These are phyloP conservation scores for fruit fly (Drosophila melanogaster) DNA, from an alignment of 1,140 invertebrate genomes.

Conservation along the genomic window DNA sequence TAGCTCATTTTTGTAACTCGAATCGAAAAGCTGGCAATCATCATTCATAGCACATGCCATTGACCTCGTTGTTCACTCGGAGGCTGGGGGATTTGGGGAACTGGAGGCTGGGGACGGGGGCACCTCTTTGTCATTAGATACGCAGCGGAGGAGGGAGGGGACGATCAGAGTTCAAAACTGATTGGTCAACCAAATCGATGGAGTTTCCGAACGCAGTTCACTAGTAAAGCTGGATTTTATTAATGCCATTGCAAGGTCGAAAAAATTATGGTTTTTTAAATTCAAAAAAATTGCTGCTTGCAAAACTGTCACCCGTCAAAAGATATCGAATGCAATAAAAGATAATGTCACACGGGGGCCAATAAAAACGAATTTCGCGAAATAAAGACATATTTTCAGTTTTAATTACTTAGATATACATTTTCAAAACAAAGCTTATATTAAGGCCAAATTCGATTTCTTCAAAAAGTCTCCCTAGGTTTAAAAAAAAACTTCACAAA, in stretches of 20 bases:
- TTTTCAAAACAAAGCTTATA: too few relatives aligned
- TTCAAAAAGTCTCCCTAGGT: not conserved
- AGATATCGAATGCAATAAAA: not conserved
- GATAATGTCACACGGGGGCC: not conserved
- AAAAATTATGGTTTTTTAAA: conserved; percentile 12
- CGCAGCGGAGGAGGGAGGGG: conserved; percentile 1
- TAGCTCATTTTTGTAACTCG: conserved; percentile 45
- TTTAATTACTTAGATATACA: too few relatives aligned
- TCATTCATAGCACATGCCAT: conserved; percentile 57
- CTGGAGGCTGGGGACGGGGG: conserved; percentile 7
- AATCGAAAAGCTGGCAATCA: conserved; percentile 57
- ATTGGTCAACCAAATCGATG: conserved; percentile 30
- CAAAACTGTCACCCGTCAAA: conserved; percentile 14
- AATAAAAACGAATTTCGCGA: too few relatives aligned
- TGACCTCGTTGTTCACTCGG: conserved; percentile 51
- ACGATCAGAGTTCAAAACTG: conserved; percentile 12
- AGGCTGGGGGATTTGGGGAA: conserved; percentile 30
- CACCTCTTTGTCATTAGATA: conserved; percentile 51
- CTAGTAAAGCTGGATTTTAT: conserved; percentile 22
- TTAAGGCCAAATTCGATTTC: not conserved
- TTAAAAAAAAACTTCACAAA: not conserved
- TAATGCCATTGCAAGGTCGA: conserved; percentile 40
- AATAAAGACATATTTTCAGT: too few relatives aligned
- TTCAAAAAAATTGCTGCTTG: conserved; percentile 1
- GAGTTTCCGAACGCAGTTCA: conserved; percentile 18